Evolutionary conservation across 2,113 vertebrate genomes (phyloP).

Genomic region (Pangasianodon hypophthalmus): DNA sequence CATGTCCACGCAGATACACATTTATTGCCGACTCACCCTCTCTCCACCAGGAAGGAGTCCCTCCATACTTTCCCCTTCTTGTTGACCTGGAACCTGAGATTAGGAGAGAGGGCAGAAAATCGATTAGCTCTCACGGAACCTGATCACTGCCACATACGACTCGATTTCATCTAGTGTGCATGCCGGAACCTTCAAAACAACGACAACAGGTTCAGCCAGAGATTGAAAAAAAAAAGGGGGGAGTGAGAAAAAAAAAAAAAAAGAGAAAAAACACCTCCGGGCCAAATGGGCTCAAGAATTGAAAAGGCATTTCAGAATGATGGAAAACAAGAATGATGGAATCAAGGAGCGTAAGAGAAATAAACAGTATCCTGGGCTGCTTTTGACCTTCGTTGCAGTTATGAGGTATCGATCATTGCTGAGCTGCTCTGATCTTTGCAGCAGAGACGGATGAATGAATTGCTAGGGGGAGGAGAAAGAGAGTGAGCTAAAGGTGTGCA

Average conservation of each 20-base stretch:
- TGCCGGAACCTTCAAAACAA: not conserved
- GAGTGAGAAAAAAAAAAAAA: not conserved
- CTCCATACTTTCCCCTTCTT: slow-evolving; percentile 91
- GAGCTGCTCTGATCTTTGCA: slow-evolving; percentile 34
- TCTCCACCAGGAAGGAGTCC: slow-evolving; percentile 94
- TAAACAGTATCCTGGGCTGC: slow-evolving; percentile 33
- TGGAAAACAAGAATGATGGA: slow-evolving; percentile 42
- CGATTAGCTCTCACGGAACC: slow-evolving; percentile 22
- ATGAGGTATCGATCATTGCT: slow-evolving; percentile 56
- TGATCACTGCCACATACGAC: not conserved
- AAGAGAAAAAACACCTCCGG: not conserved
- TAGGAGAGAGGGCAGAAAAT: slow-evolving; percentile 40
- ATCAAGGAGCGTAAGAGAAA: slow-evolving; percentile 21
- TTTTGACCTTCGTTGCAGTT: slow-evolving; percentile 53
- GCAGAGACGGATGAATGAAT: not conserved
- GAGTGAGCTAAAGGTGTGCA: not conserved
- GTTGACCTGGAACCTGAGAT: slow-evolving; percentile 86
- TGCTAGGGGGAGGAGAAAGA: not conserved
- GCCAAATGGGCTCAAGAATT: slow-evolving; percentile 34
- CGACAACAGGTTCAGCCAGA: slow-evolving; percentile 23
- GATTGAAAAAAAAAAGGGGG: slow-evolving; percentile 8
- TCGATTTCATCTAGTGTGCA: not conserved
- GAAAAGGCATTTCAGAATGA: slow-evolving; percentile 33
- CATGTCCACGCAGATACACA: not conserved
- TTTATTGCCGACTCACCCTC: slow-evolving; percentile 79